Evolutionary conservation across 1,140 invertebrate species (phyloP), one percentile per base, ranked within the genome.

Genomic region (Trialeurodes vaporariorum): DNA sequence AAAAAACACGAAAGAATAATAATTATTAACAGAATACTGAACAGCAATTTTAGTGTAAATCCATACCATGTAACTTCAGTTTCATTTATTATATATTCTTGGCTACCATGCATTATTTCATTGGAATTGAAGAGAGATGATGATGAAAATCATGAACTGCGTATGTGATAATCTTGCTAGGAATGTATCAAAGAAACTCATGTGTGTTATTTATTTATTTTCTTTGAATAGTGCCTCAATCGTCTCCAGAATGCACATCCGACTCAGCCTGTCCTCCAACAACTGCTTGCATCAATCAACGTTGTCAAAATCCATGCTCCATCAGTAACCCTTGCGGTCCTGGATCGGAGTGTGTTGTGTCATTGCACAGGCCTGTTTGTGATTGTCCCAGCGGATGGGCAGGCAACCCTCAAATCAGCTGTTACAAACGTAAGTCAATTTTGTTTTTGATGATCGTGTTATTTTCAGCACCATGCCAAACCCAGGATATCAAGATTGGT

Each of bases 351-450:
- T 95, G 93, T 73, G 78, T 85, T 21, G 86, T 88, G 0, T 79
- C 81, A 24, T 81, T 85, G 70, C 90, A 92, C 74, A 84, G 89
- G 72, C 88, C 91, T 2, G 85, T 84, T 12, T 94, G 92, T 74
- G 83, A 83, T 70, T 95, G 93, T 78, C 89, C 89, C 25, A 83
- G 86, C 61, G 90, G 90, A 59, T 92, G 88, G 78, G 90, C 88
- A 64, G 93, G 93, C 71, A 89, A 96, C 79, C 92, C 93, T 34
- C 86, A 93, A 78, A 76, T 87, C 9, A 82, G 86, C 72, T 96
- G 93, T 73, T 93, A 90, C 77, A 92, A 88, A 84, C 89, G 91
- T 93, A 85, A 85, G 85, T 83, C n/a, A n/a, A n/a, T n/a, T n/a
- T n/a, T n/a, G n/a, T n/a, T n/a, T n/a, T n/a, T n/a, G n/a, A n/a